Percentiles rank a stretch among this genome's conserved stretches.
These are phyloP conservation scores for Raja brachyura DNA, from an alignment of 2,113 vertebrate species.

Conservation along the genomic window DNA sequence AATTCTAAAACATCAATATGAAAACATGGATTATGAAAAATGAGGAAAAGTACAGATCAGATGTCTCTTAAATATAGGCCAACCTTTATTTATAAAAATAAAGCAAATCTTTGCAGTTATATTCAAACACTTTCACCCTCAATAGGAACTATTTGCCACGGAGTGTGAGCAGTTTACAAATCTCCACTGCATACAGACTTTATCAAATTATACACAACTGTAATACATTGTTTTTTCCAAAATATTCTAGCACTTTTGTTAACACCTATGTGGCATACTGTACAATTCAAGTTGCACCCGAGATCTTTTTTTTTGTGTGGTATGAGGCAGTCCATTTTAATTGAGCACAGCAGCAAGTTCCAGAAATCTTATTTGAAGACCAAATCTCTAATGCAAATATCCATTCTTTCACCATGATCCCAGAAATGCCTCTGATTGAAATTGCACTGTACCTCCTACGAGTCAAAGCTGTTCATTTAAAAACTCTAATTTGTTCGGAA, in stretches of 20 bases:
- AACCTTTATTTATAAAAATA: conserved; percentile 14
- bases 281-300: not conserved
- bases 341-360: not conserved
- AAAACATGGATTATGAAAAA: not conserved
- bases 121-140: not conserved
- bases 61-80: not conserved
- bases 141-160: not conserved
- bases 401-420: not conserved
- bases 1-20: not conserved
- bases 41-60: not conserved
- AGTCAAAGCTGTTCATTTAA: not conserved
- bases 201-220: not conserved
- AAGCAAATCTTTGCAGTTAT: not conserved
- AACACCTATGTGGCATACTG: not conserved
- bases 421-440: not conserved
- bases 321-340: not conserved
- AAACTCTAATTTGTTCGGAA: no score
- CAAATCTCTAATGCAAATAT: not conserved
- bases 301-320: not conserved
- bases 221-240: no score
- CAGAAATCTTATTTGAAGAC: not conserved
- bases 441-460: not conserved
- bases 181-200: not conserved
- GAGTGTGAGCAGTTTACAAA: no score
- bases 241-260: no score